These are phyloP conservation scores for Xiphophorus birchmanni DNA, from an alignment of 2,797 vertebrate genomes.

Conservation along the genomic window DNA sequence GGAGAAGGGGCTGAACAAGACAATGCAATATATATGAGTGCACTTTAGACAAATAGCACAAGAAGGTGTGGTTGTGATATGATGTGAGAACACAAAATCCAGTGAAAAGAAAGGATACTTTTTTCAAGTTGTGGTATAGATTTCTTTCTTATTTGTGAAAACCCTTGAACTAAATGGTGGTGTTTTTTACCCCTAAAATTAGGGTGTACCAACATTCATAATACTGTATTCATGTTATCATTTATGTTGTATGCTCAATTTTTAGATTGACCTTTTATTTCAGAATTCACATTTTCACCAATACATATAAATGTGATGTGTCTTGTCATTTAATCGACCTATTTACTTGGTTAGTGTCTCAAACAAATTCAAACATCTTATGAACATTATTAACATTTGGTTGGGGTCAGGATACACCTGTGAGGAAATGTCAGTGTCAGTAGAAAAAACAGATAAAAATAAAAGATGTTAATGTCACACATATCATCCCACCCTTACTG, in stretches of 20 bases:
- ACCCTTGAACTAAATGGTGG: neutral
- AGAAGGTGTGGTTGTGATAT: neutral
- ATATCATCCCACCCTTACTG: neutral
- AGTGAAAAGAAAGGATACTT: neutral
- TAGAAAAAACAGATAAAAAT: neutral
- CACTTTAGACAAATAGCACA: neutral
- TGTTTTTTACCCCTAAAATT: neutral
- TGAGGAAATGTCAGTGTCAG: constrained; percentile 2
- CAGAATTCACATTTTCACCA: constrained; percentile 40
- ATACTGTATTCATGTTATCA: neutral
- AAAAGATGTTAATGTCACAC: neutral
- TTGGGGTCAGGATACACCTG: constrained; percentile 9
- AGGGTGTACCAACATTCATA: constrained; percentile 2
- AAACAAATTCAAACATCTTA: constrained; percentile 15
- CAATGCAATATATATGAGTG: neutral
- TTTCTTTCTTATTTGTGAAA: neutral
- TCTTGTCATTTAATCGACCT: constrained; percentile 5
- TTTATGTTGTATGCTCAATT: constrained; percentile 4
- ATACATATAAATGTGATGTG: constrained; percentile 5
- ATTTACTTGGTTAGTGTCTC: neutral
- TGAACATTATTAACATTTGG: neutral
- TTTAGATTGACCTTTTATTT: constrained; percentile 5
- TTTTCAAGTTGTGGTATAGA: neutral
- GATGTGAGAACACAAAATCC: no score
- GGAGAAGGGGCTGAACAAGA: constrained; percentile 43